Base-by-base conservation (phyloP, 2,797 vertebrate species). In the Aeoliscus strigatus region DNA sequence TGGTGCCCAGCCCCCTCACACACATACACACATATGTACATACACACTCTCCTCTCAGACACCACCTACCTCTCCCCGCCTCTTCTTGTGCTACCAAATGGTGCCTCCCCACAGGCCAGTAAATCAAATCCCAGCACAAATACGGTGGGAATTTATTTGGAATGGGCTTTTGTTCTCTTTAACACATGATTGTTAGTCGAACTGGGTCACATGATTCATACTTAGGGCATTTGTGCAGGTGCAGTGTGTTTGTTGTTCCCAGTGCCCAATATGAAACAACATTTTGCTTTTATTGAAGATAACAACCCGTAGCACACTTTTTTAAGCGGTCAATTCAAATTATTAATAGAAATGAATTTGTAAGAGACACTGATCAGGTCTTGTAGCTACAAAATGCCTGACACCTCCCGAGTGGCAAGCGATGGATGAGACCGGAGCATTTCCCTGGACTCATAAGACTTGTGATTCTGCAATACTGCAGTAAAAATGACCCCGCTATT, bases 51-150 rank as follows among this genome's bases (percentile, higher is more conserved):
- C 86, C 79, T 91, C 84, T 82, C 87, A 91, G 88, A 91, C 90
- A 94, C 90, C 91, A 93, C 91, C 93, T 93, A 93, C 92, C 90
- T 91, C 93, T 93, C 88, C 86, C 89, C 89, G 89, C 89, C 80
- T 87, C 81, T 81, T 91, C 91, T 90, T 88, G 82, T 89, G 89
- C 91, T 93, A 97, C 94, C 94, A 97, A 98, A 96, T 95, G 94
- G 92, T 94, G 89, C 93, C 90, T 98, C 94, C 94, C 94, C 81
- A 92, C 85, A 94, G 95, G 91, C 94, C 90, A 88, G 86, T 97
- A 97, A 96, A 97, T 98, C 94, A 99, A 95, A 96, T 94, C 89
- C 90, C 75, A 89, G 89, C 92, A 93, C 90, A 98, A 96, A 95
- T 93, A 94, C 92, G 92, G 91, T 88, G 91, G 90, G 91, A 96